Evolutionary conservation across 2,888 invertebrate genomes (phyloP).

Genomic region (Acrobasis suavella): DNA sequence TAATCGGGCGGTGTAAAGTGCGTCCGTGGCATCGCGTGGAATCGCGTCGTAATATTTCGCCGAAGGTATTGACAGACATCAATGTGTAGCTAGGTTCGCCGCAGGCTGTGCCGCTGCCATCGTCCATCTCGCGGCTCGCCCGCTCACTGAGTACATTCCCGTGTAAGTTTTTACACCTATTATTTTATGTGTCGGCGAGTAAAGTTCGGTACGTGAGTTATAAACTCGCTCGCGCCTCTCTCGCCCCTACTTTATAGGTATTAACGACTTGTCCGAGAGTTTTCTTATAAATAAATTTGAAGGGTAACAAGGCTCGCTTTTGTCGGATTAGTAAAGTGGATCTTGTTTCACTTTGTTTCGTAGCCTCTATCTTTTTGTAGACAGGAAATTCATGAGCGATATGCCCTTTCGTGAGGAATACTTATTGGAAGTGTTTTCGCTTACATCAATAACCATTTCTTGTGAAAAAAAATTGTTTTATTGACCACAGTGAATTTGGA

Average conservation of each 20-base stretch:
- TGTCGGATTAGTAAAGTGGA: conserved; percentile 82
- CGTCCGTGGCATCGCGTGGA: background rate
- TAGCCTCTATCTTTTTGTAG: conserved; percentile 73
- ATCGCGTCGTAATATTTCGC: conserved; percentile 11
- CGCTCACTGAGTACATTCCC: conserved; percentile 82
- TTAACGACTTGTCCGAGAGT: conserved; percentile 83
- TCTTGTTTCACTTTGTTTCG: conserved; percentile 82
- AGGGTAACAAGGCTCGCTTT: conserved; percentile 83
- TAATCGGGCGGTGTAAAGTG: conserved; percentile 7
- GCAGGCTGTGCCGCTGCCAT: conserved; percentile 37
- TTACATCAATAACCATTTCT: conserved; percentile 17
- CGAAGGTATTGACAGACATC: conserved; percentile 37
- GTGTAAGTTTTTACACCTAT: conserved; percentile 83
- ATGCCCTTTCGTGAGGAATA: conserved; percentile 49
- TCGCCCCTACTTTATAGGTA: conserved; percentile 83
- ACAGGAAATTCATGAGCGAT: conserved; percentile 66
- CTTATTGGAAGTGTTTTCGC: conserved; percentile 31
- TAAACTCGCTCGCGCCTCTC: conserved; percentile 82
- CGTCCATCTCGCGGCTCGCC: conserved; percentile 76
- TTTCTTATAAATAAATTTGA: conserved; percentile 84
- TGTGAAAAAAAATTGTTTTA: background rate
- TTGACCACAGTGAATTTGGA: background rate
- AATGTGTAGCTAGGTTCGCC: conserved; percentile 36
- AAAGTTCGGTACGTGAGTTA: conserved; percentile 83
- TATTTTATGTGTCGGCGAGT: conserved; percentile 83